Evolutionary conservation across 2,888 invertebrate species (phyloP).

Genomic region (Anthophora plumipes): DNA sequence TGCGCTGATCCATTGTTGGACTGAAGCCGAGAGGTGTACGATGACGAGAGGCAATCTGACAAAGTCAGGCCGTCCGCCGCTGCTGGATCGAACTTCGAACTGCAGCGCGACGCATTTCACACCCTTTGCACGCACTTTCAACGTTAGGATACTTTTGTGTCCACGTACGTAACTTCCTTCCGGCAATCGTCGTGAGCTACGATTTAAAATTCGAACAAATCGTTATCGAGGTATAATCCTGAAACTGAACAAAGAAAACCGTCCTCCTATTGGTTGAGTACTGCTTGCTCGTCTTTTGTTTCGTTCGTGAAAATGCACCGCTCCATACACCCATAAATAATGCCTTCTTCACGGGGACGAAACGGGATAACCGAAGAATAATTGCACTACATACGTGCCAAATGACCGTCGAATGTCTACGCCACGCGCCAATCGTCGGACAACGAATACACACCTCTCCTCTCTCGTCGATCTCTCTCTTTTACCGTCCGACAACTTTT

Average conservation of each 20-base stretch:
- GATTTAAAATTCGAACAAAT: conserved; percentile 61
- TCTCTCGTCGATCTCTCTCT: conserved; percentile 21
- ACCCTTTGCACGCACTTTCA: conserved; percentile 64
- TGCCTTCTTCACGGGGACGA: conserved; percentile 31
- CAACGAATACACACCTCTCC: conserved; percentile 38
- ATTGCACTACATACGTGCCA: conserved; percentile 52
- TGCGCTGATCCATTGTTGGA: conserved; percentile 57
- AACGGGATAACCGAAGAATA: conserved; percentile 45
- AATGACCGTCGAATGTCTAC: conserved; percentile 57
- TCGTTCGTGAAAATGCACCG: conserved; percentile 38
- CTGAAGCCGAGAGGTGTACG: conserved; percentile 42
- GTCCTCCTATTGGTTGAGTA: conserved; percentile 22
- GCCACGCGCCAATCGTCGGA: conserved; percentile 54
- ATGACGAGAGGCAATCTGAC: conserved; percentile 55
- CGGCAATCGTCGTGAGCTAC: conserved; percentile 34
- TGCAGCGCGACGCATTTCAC: conserved; percentile 71
- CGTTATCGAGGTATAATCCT: conserved; percentile 38
- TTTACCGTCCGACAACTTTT: conserved; percentile 42
- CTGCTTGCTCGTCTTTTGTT: conserved; percentile 46
- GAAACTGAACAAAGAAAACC: conserved; percentile 46
- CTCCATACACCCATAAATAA: conserved; percentile 47
- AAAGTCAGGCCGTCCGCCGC: conserved; percentile 59
- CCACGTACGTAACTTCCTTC: conserved; percentile 53
- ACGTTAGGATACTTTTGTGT: conserved; percentile 19
- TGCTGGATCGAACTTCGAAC: conserved; percentile 71